Evolutionary conservation across 2,113 vertebrate genomes (phyloP).

Genomic region (Cheirogaleus medius): DNA sequence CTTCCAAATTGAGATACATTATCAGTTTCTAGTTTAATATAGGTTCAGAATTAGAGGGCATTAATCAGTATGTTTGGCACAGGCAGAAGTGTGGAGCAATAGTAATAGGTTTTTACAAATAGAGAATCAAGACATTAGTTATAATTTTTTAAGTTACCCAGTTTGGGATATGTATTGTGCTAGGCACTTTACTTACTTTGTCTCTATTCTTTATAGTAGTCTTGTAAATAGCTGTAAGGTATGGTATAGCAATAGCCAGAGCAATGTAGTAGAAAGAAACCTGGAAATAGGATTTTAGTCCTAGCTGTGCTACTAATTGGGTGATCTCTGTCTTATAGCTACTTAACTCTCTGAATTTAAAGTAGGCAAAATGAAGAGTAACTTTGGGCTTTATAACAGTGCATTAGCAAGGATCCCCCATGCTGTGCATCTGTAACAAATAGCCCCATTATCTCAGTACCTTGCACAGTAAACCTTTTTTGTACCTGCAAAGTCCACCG

Average conservation of each 20-base stretch:
- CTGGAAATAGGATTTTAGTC: not conserved
- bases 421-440: not conserved
- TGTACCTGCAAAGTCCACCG: not conserved
- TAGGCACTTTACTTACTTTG: not conserved
- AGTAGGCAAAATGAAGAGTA: not conserved
- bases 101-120: not conserved
- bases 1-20: conserved; percentile 41
- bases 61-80: conserved; percentile 38
- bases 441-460: not conserved
- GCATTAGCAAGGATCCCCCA: not conserved
- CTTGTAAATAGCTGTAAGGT: not conserved
- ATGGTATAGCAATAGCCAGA: not conserved
- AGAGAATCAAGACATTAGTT: not conserved
- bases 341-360: not conserved
- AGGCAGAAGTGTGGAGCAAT: not conserved
- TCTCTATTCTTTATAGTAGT: not conserved
- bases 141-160: not conserved
- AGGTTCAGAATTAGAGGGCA: conserved; percentile 4
- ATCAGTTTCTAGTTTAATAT: conserved; percentile 19
- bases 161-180: not conserved
- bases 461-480: not conserved
- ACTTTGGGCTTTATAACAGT: not conserved
- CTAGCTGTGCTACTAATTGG: not conserved
- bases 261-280: not conserved
- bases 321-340: not conserved